Evolutionary conservation across 2,797 vertebrate species (phyloP), one percentile per base, ranked within the genome.

Genomic region (Valencia hispanica): DNA sequence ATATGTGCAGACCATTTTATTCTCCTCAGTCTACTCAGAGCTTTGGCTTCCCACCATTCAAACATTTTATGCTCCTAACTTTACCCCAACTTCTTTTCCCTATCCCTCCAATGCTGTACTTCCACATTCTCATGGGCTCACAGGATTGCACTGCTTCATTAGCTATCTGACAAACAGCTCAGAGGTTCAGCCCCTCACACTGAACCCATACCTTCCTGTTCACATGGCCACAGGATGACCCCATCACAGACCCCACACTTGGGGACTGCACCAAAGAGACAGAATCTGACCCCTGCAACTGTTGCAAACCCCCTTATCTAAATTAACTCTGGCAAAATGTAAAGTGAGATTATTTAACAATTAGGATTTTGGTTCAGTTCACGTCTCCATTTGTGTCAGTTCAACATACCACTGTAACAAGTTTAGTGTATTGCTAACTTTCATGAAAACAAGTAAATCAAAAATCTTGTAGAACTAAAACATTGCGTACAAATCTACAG

Each of bases 161-260:
- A 96, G 94, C 93, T 93, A 93, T 92, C 94, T 96, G 97, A 97
- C 94, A 96, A 96, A 97, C 95, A 94, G 95, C 94, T 85, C 84
- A 76, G 87, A 88, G 90, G 88, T 90, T 85, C 78, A 79, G 89
- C 93, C 95, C 96, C 95, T 96, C 95, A 96, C 92, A 87, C 91
- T 84, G 77, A 87, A 87, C 93, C 94, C 89, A 91, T 93, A 95
- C 95, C 95, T 97, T 97, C 97, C 97, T 97, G 97, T 96, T 96
- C 96, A 95, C 95, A 96, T 96, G 95, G 85, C 87, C 94, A 94
- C 94, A 94, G 94, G 92, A 95, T 94, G 96, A 97, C 95, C 96
- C 95, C 95, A 94, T 95, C 95, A 87, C 94, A 72, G 78, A 86
- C 93, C 84, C 81, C 93, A 85, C 90, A 87, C 88, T 86, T 78